These are phyloP conservation scores for Dryas iulia DNA, from an alignment of 1,140 invertebrate genomes.

Conservation along the genomic window DNA sequence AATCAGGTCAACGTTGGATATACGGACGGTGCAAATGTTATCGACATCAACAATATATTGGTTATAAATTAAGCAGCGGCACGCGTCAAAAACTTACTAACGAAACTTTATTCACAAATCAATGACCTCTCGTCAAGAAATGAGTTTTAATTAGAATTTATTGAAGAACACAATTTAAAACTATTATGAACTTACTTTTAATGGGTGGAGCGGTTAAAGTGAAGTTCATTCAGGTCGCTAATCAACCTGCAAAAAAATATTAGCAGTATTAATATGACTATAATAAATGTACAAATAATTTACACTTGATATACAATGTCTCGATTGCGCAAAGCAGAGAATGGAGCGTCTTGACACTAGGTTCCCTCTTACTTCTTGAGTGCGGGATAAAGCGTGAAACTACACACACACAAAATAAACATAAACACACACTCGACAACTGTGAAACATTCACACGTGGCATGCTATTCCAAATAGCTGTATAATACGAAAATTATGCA, in stretches of 20 bases:
- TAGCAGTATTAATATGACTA: slow-evolving; percentile 43
- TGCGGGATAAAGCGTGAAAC: too few relatives aligned
- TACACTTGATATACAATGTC: too few relatives aligned
- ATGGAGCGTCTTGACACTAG: too few relatives aligned
- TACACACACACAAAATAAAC: too few relatives aligned
- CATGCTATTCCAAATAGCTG: slow-evolving; percentile 36
- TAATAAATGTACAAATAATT: slow-evolving; percentile 32
- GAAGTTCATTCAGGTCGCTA: slow-evolving; percentile 65
- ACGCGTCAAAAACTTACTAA: not conserved
- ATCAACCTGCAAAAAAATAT: slow-evolving; percentile 58
- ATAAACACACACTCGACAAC: too few relatives aligned
- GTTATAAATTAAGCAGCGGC: slow-evolving; percentile 10
- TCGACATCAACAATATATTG: slow-evolving; percentile 8
- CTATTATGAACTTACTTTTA: slow-evolving; percentile 63
- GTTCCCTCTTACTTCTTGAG: too few relatives aligned
- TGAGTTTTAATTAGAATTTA: slow-evolving; percentile 2
- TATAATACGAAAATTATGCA: slow-evolving; percentile 54
- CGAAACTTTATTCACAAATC: slow-evolving; percentile 24
- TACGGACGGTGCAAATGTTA: slow-evolving; percentile 13
- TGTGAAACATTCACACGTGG: too few relatives aligned
- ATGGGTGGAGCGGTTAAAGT: slow-evolving; percentile 59
- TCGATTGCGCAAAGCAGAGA: too few relatives aligned
- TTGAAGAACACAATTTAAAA: slow-evolving; percentile 8
- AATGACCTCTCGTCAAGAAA: slow-evolving; percentile 34
- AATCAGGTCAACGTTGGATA: slow-evolving; percentile 16